A percentile compares a stretch with the other conserved stretches of the same genome.
Conservation (phyloP, 2,888 invertebrate species). For the Hecatera dysodea region DNA sequence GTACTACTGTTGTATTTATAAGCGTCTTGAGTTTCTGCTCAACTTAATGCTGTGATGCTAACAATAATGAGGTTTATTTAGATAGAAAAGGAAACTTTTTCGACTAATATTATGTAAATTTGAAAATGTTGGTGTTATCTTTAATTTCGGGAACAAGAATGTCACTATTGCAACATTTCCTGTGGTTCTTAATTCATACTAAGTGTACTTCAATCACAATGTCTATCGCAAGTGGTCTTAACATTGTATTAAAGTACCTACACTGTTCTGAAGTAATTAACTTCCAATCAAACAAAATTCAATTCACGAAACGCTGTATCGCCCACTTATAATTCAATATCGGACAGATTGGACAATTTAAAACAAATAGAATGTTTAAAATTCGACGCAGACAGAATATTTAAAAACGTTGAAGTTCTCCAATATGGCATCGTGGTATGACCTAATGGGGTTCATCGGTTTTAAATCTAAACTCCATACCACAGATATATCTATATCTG, state of each 20-base stretch:
- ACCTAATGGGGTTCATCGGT: constrained; percentile 34
- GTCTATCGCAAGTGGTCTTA: not conserved
- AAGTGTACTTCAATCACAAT: not conserved
- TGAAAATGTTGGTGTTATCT: not conserved
- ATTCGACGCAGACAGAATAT: constrained; percentile 35
- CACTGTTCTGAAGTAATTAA: constrained; percentile 15
- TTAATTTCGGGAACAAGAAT: not conserved
- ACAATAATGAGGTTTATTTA: not conserved
- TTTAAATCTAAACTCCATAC: not conserved
- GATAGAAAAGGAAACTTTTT: not conserved
- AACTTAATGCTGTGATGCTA: not conserved
- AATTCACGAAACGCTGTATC: constrained; percentile 33
- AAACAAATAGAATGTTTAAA: constrained; percentile 53
- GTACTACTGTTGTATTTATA: constrained; percentile 17
- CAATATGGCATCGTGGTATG: constrained; percentile 15
- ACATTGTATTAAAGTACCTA: not conserved
- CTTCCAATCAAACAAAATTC: constrained; percentile 42
- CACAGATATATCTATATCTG: too few species aligned
- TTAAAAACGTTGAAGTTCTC: constrained; percentile 34
- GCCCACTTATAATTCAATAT: constrained; percentile 45
- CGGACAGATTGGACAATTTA: constrained; percentile 42
- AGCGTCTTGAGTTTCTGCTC: constrained; percentile 7
- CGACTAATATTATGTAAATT: not conserved
- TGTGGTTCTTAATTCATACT: not conserved
- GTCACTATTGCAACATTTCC: not conserved